phyloP scores from a whole-genome alignment of 2,797 vertebrate species.

The Acanthopagrus latus region DNA sequence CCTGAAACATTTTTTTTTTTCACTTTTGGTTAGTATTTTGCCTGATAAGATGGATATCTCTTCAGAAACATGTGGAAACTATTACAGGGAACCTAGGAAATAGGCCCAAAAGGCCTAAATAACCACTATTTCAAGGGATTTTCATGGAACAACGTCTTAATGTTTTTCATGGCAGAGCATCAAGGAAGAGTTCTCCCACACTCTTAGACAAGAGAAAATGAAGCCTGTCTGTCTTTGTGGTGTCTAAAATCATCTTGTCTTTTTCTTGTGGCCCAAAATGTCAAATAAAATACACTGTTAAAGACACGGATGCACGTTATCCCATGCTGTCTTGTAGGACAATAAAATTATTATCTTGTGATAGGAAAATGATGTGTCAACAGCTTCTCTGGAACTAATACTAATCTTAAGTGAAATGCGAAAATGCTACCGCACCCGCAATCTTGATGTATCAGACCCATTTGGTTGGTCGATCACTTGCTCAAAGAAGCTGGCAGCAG shows the following conservation, averaged over 20 bases:
- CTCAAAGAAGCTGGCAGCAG: constrained; percentile 73
- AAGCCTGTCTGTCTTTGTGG: constrained; percentile 25
- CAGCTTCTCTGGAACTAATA: constrained; percentile 68
- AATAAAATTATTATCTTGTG: constrained; percentile 66
- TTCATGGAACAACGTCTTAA: constrained; percentile 67
- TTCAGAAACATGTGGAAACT: constrained; percentile 72
- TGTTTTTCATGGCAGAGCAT: constrained; percentile 50
- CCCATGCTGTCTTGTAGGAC: constrained; percentile 52
- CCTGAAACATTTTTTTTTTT: constrained; percentile 61
- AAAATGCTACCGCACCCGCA: constrained; percentile 56
- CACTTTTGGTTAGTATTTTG: constrained; percentile 59
- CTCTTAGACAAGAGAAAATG: constrained; percentile 14
- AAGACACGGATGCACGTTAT: constrained; percentile 53
- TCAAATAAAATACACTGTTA: constrained; percentile 51
- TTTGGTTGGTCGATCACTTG: constrained; percentile 67
- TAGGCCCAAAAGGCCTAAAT: constrained; percentile 70
- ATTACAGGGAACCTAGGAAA: constrained; percentile 68
- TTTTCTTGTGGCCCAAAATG: constrained; percentile 42
- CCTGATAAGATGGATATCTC: constrained; percentile 74
- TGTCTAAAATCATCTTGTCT: constrained; percentile 52
- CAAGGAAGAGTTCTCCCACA: constrained; percentile 43
- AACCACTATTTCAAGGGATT: constrained; percentile 65
- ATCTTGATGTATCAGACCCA: constrained; percentile 64
- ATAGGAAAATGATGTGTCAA: constrained; percentile 70
- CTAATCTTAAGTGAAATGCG: constrained; percentile 71